Conservation (phyloP, 2,113 vertebrate species). For the Ursus arctos region DNA sequence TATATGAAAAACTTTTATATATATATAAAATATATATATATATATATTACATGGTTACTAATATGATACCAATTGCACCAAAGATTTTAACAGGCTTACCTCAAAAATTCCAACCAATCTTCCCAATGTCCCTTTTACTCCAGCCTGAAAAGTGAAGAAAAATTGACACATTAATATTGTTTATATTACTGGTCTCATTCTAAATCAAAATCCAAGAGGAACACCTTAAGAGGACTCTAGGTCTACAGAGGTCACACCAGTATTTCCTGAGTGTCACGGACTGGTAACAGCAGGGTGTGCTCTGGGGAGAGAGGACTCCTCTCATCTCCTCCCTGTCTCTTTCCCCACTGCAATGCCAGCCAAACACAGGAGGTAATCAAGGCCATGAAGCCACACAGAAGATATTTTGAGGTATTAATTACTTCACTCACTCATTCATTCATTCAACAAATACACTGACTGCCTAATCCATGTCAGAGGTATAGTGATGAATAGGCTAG, state of each 20-base stretch:
- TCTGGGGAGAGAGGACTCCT: neutral
- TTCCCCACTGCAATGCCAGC: neutral
- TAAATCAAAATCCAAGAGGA: neutral
- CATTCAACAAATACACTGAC: neutral
- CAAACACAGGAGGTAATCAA: neutral
- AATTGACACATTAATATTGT: neutral
- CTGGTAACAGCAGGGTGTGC: neutral
- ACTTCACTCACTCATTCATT: neutral
- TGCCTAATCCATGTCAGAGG: neutral
- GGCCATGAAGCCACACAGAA: neutral
- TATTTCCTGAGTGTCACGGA: neutral
- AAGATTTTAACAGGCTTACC: conserved; percentile 88
- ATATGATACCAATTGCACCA: neutral
- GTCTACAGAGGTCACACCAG: neutral
- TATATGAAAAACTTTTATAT: neutral
- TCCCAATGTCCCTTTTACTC: conserved; percentile 98
- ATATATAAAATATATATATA: no score
- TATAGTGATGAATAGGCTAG: neutral
- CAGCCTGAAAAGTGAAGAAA: conserved; percentile 90
- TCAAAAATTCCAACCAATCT: conserved; percentile 98
- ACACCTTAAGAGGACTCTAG: accelerated
- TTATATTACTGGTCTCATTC: neutral
- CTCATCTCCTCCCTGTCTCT: neutral
- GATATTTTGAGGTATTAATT: neutral
- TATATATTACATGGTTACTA: neutral